Evolutionary conservation across 2,113 vertebrate species (phyloP), one percentile per base, ranked within the genome.

Genomic region (Emberiza fucata): DNA sequence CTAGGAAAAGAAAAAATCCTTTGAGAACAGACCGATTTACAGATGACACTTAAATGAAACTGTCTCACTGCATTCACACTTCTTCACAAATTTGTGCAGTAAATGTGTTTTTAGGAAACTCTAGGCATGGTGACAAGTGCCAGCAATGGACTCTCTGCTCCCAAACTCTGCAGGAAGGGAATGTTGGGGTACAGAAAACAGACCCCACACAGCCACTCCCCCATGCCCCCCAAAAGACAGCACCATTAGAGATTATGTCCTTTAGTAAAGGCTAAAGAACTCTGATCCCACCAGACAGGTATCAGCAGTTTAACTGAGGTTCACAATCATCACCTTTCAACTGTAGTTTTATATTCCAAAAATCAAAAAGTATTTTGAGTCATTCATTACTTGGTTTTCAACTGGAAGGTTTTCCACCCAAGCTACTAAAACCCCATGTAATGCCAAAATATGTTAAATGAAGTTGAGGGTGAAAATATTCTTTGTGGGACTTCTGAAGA

Each of bases 1-100:
- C 99, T 99, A 96, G 94, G 94, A 96, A 96, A 97, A 95, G 96
- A 93, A 92, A 93, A 96, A 96, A 57, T 87, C 44, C 78, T 96
- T 92, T 97, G 86, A 96, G 93, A 91, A 97, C 8, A 85, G 28
- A 93, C 29, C 61, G 39, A 51, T 50, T 90, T 66, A 92, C 56
- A 86, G 69, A 12, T 51, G 54, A 70, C 82, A 65, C 24, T 63
- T 69, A 4, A 68, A 50, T 70, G 66, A 86, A 93, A 92, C 24
- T 44, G 50, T 76, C 78, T 92, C 51, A 81, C 40, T 88, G 56
- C 51, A 84, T 86, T 94, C 60, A 81, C 21, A 54, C 37, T 64
- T 64, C 20, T 69, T 29, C 24, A 81, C 39, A 84, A 81, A 57
- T 22, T 12, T 40, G 15, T 17, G 3, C 5, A 37, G 12, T 14